Evolutionary conservation across 2,797 vertebrate genomes (phyloP).

Genomic region (Falco biarmicus): DNA sequence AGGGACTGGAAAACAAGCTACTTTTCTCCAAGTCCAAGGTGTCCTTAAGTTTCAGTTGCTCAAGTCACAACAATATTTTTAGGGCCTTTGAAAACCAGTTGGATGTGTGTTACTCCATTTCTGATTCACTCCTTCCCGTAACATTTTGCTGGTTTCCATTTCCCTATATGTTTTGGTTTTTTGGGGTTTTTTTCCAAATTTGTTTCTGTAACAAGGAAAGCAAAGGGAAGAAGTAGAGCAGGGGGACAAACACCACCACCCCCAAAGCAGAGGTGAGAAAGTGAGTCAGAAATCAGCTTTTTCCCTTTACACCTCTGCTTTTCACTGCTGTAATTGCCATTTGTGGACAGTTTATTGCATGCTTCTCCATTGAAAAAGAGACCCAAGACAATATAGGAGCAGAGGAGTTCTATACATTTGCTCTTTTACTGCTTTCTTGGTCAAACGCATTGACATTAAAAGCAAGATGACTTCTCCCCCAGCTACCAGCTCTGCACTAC

Average conservation of each 20-base stretch:
- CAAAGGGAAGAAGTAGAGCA: neutral
- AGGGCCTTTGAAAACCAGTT: neutral
- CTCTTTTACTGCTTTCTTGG: neutral
- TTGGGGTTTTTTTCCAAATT: neutral
- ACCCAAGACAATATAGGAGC: accelerated
- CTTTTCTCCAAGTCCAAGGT: neutral
- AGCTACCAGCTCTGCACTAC: neutral
- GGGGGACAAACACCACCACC: neutral
- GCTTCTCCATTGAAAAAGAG: neutral
- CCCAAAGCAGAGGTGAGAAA: neutral
- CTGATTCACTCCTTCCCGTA: neutral
- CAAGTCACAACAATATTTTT: neutral
- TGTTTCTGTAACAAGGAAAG: neutral
- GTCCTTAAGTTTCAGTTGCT: neutral
- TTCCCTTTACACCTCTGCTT: neutral
- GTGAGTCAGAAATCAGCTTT: neutral
- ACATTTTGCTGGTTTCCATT: neutral
- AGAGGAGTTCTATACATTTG: neutral
- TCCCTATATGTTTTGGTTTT: neutral
- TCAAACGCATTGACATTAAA: neutral
- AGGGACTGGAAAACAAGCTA: neutral
- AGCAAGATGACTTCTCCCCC: neutral
- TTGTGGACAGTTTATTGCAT: neutral
- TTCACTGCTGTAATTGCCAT: neutral
- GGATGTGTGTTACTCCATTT: neutral